Percentiles rank a stretch among this genome's conserved stretches.
Evolutionary conservation across 2,797 vertebrate species (phyloP).

Genomic region (Lateolabrax maculatus): DNA sequence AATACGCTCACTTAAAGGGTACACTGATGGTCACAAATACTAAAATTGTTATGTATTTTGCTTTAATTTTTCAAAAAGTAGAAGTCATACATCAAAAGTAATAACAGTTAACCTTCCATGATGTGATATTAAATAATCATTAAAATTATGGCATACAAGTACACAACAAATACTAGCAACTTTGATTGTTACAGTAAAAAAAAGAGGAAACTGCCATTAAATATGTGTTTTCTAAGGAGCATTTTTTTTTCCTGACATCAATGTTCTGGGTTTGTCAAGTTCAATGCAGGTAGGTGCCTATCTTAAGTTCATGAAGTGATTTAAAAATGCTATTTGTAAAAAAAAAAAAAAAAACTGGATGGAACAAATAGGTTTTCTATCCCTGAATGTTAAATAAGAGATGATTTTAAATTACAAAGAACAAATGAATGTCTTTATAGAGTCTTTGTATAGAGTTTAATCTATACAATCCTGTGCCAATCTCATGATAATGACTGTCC

Average conservation of each 20-base stretch:
- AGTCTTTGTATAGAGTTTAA: slow-evolving; percentile 17
- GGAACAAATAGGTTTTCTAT: neutral
- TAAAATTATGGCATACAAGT: neutral
- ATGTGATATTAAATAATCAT: slow-evolving; percentile 1
- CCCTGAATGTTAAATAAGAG: neutral
- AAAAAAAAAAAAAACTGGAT: too few relatives aligned
- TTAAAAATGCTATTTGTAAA: neutral
- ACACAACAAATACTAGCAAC: neutral
- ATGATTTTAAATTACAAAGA: neutral
- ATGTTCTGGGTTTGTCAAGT: neutral
- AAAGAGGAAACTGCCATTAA: neutral
- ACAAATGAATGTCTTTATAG: neutral
- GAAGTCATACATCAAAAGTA: neutral
- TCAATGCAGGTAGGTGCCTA: neutral
- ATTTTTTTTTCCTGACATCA: neutral
- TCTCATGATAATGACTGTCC: slow-evolving; percentile 23
- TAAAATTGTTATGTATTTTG: neutral
- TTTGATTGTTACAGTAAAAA: neutral
- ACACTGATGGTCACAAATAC: neutral
- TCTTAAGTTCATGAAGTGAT: neutral
- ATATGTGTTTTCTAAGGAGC: too few relatives aligned
- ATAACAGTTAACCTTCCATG: neutral
- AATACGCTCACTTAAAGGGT: neutral
- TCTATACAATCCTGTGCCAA: slow-evolving; percentile 4
- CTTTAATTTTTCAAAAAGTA: neutral